A percentile compares a stretch with the other conserved stretches of the same genome.
These are phyloP conservation scores for Cataglyphis altisquamis DNA, from an alignment of 2,888 invertebrate genomes.

Conservation along the genomic window DNA sequence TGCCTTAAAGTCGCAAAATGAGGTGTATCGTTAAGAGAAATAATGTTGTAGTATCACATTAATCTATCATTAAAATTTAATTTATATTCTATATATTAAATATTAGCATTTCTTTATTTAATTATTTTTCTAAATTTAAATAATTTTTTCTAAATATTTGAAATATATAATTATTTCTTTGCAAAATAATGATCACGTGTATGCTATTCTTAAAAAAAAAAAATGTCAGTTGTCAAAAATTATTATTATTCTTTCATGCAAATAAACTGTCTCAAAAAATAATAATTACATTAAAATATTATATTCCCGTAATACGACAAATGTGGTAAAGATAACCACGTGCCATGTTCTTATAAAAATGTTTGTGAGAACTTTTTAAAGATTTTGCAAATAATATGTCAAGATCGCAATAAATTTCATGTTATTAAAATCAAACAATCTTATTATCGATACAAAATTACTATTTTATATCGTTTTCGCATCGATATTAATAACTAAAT, in stretches of 20 bases:
- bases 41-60: background rate
- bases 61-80: background rate
- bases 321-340: background rate
- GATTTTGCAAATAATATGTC: background rate
- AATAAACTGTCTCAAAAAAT: background rate
- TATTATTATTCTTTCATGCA: background rate
- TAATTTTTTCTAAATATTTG: background rate
- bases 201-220: background rate
- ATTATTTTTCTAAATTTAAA: background rate
- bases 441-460: background rate
- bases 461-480: background rate
- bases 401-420: background rate
- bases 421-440: constrained; percentile 2
- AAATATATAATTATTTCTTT: background rate
- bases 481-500: background rate
- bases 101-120: background rate
- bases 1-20: background rate
- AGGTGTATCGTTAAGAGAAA: background rate
- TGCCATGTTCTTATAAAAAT: background rate
- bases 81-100: background rate
- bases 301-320: too few relatives aligned
- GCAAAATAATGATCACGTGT: background rate
- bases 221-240: background rate
- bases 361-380: background rate
- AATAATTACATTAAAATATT: background rate